These are phyloP conservation scores for Conus betulinus DNA, from an alignment of 1,140 invertebrate species.

Conservation along the genomic window DNA sequence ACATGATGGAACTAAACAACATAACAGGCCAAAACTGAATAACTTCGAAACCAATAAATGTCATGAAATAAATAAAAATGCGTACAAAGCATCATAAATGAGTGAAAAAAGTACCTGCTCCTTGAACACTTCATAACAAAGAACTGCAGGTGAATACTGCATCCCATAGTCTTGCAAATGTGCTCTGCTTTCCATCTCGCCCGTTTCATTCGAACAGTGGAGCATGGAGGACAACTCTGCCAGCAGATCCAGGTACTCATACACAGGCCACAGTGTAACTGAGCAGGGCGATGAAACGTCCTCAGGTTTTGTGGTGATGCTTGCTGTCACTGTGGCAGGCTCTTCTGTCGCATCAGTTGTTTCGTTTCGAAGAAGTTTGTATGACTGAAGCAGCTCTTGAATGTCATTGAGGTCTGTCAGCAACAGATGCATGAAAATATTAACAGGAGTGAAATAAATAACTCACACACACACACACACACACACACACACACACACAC, in stretches of 20 bases:
- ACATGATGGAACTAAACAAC: too few relatives aligned
- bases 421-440: not conserved
- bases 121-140: not conserved
- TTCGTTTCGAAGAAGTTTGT: not conserved
- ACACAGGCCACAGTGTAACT: conserved; percentile 61
- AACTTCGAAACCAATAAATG: too few relatives aligned
- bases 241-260: conserved; percentile 49
- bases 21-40: too few relatives aligned
- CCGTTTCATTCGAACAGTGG: not conserved
- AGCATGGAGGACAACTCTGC: conserved; percentile 40
- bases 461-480: not conserved
- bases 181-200: not conserved
- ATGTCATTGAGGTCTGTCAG: not conserved
- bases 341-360: not conserved
- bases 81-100: not conserved
- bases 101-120: not conserved
- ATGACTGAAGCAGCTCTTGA: not conserved
- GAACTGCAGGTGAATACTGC: not conserved
- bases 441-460: not conserved
- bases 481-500: not conserved
- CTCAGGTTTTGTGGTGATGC: not conserved
- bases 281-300: not conserved
- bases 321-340: not conserved
- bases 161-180: not conserved
- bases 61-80: too few relatives aligned